Percentiles rank a stretch among this genome's conserved stretches.
phyloP scores from a whole-genome alignment of 2,888 invertebrate genomes.

The Tricholauxania praeusta region DNA sequence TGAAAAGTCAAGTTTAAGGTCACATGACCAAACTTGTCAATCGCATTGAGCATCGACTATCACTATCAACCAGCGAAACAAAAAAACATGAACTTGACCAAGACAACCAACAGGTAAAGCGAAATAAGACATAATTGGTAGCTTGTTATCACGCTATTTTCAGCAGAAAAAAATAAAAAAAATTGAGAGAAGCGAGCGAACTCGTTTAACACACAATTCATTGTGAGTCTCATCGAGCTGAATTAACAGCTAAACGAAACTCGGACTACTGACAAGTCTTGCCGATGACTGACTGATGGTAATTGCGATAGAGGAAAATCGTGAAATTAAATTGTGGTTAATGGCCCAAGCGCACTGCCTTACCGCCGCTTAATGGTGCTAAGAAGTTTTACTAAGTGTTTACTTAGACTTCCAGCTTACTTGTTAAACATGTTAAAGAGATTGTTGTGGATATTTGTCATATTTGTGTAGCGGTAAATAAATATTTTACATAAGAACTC shows the following conservation, averaged over 20 bases:
- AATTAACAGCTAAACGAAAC: background rate
- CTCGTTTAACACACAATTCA: too few species aligned
- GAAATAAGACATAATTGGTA: constrained; percentile 5
- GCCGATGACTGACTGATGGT: background rate
- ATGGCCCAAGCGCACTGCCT: background rate
- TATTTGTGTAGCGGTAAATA: too few species aligned
- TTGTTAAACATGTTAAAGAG: too few species aligned
- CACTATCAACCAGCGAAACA: too few species aligned
- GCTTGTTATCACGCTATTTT: background rate
- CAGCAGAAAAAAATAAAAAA: too few species aligned
- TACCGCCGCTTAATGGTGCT: too few species aligned
- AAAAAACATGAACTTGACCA: constrained; percentile 24
- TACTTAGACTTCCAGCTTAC: too few species aligned
- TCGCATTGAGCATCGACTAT: background rate
- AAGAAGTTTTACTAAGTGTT: too few species aligned
- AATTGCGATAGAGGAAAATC: background rate
- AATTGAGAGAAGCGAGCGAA: too few species aligned
- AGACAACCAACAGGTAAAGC: background rate
- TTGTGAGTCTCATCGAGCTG: background rate
- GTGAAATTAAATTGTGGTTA: background rate
- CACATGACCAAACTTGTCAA: background rate
- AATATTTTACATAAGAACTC: too few species aligned
- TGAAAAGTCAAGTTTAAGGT: constrained; percentile 16
- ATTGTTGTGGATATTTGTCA: too few species aligned
- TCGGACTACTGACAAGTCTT: background rate